phyloP scores from a whole-genome alignment of 30 jellyfish, hydroid and myxozoan genomes.

The Aurelia coerulea region DNA sequence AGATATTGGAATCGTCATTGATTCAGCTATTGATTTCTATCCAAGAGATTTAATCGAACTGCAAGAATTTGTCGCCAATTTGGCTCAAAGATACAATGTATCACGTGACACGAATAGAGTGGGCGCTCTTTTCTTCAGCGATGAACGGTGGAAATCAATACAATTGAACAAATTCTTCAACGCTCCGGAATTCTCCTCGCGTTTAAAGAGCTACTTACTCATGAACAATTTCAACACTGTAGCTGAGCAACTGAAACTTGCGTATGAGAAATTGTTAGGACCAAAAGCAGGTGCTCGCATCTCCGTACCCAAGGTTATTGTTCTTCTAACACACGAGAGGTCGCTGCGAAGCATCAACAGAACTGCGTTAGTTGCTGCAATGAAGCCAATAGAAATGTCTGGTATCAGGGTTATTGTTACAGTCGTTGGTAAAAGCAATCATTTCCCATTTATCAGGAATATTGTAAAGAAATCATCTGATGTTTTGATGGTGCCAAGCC shows the following conservation, averaged over 20 bases:
- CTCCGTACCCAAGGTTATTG: slow-evolving; percentile 51
- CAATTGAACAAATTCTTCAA: slow-evolving; percentile 35
- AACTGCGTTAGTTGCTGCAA: slow-evolving; percentile 26
- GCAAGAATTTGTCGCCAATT: slow-evolving; percentile 30
- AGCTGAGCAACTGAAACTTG: slow-evolving; percentile 45
- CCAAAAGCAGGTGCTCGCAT: slow-evolving; percentile 44
- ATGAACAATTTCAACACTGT: slow-evolving; percentile 34
- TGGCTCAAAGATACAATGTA: slow-evolving; percentile 38
- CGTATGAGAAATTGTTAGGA: slow-evolving; percentile 18
- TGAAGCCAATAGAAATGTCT: slow-evolving; percentile 54
- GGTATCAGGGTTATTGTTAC: slow-evolving; percentile 51
- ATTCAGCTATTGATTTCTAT: slow-evolving; percentile 31
- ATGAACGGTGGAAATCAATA: slow-evolving; percentile 55
- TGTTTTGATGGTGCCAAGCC: slow-evolving; percentile 36
- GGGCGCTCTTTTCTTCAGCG: slow-evolving; percentile 50
- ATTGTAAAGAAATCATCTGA: slow-evolving; percentile 26
- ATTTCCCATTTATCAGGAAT: slow-evolving; percentile 15
- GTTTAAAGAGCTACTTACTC: slow-evolving; percentile 10
- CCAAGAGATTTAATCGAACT: slow-evolving; percentile 20
- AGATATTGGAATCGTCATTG: slow-evolving; percentile 60
- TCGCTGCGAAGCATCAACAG: slow-evolving; percentile 21
- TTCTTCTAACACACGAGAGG: slow-evolving; percentile 49
- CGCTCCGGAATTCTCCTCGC: slow-evolving; percentile 15
- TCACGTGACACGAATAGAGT: slow-evolving; percentile 26
- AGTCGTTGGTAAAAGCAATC: slow-evolving; percentile 37